Evolutionary conservation across 35 echinoderm and acorn worm genomes (phyloP), one percentile per base, ranked within the genome.

Genomic region (Acanthaster planci): DNA sequence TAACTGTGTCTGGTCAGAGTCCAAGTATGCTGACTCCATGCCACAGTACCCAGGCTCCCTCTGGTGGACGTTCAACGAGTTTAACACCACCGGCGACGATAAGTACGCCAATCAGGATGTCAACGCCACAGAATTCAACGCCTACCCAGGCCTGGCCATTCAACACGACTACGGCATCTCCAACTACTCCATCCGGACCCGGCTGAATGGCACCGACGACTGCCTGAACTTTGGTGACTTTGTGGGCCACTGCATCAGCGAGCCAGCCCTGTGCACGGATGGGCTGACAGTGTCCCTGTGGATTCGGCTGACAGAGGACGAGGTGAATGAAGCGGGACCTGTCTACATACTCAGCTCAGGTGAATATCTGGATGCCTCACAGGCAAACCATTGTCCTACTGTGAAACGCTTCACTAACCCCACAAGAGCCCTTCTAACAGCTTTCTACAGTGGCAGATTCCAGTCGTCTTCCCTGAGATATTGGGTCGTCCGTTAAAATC

Each of bases 201-300:
- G 84, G 17, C 34, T 59, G 8, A 90, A 87, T 52, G 88, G 88
- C 47, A 95, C 84, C 9, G 39, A 77, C 14, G 93, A 95, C 53
- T 95, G 93, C 35, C n/a, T 95, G 10, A 86, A 90, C 40, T 95
- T 95, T 52, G 93, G 93, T 30, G 93, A 95, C 34, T 95, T 95
- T 37, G 26, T 67, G 5, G 86, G 91, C n/a, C 86, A 84, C 23
- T 97, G 94, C 50, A 16, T 86, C 58, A 87, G 94, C 21, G 90
- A 92, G 16, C 94, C 94, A 1, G 51, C 77, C 31, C 81, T 86
- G 7, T 97, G 94, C 56, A 78, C 60, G 0, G 76, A 86, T 22
- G 94, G 94, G 23, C 59, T 97, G 16, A 78, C 90, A 19, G 22
- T 92, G 27, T 85, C 90, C 4, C 0, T 97, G 0, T 97, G 94